A percentile compares a stretch with the other conserved stretches of the same genome.
phyloP scores from a whole-genome alignment of 2,113 vertebrate genomes.

The Caloenas nicobarica region DNA sequence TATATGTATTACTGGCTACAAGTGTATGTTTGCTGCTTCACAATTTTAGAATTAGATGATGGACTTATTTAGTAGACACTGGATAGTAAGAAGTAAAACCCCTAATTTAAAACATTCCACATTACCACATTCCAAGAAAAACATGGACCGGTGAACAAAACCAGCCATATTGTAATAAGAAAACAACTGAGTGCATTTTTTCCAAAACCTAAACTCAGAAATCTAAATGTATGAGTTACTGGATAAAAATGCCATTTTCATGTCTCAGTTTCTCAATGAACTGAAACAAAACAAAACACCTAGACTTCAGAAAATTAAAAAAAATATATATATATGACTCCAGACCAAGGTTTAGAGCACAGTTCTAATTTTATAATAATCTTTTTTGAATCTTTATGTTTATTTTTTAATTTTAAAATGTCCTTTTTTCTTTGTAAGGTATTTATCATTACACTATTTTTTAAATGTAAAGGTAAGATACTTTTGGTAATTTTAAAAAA shows the following conservation, averaged over 20 bases:
- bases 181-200: slow-evolving; percentile 83
- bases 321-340: background rate
- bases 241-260: slow-evolving; percentile 73
- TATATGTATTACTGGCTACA: slow-evolving; percentile 76
- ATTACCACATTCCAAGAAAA: slow-evolving; percentile 80
- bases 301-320: slow-evolving; percentile 53
- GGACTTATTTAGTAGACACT: slow-evolving; percentile 81
- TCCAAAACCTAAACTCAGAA: slow-evolving; percentile 79
- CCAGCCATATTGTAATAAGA: slow-evolving; percentile 83
- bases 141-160: slow-evolving; percentile 79
- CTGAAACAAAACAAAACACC: slow-evolving; percentile 33
- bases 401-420: background rate
- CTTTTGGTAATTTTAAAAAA: background rate
- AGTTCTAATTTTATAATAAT: background rate
- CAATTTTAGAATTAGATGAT: slow-evolving; percentile 82
- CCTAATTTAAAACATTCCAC: slow-evolving; percentile 82
- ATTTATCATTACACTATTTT: background rate
- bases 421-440: background rate
- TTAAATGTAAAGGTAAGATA: background rate
- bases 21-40: slow-evolving; percentile 77
- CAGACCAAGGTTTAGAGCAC: slow-evolving; percentile 19
- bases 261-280: slow-evolving; percentile 64
- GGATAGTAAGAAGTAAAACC: slow-evolving; percentile 79
- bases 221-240: slow-evolving; percentile 76
- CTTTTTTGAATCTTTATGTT: background rate